Evolutionary conservation across 2,113 vertebrate species (phyloP), one percentile per base, ranked within the genome.

Genomic region (Choloepus hoffmanni): DNA sequence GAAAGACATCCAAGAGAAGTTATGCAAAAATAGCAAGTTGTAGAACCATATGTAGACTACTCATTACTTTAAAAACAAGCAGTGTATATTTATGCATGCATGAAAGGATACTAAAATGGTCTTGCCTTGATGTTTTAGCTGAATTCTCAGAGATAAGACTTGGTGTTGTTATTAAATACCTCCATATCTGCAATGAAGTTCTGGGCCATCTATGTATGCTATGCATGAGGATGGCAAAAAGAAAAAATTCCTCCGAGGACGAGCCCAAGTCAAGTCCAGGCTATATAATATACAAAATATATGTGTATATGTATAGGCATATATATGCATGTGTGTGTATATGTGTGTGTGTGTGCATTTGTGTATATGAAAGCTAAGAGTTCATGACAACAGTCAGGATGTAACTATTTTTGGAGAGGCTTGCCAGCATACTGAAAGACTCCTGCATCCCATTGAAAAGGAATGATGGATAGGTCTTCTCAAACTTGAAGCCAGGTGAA

Each of bases 1-100:
- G 50, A 85, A 78, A 76, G 58, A 62, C 26, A 73, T 87, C 2
- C 0, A 87, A 55, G 74, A 70, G 33, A 91, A 10, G 7, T 58
- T 89, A 89, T 86, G n/a, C 87, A 40, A 95, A 92, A 93, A 86
- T 74, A 95, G n/a, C 79, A 94, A 86, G 50, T 87, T 97, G 87
- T 24, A 21, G n/a, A 93, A n/a, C 58, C 70, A 58, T 95, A 95
- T 96, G 83, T 50, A 94, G 13, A 58, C 1, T 16, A 26, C 19
- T 45, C 28, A 5, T 83, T 96, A 93, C 89, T 96, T 94, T 76
- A 90, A 77, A 96, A 93, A 89, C 86, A 93, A 94, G 60, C 24
- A 28, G 24, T 24, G 5, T 83, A 33, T 95, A 70, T 84, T 96
- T 96, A 86, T 89, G 30, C 7, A 79, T 84, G 43, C 43, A 84